phyloP scores from a whole-genome alignment of 1,140 invertebrate genomes.

The Mercenaria mercenaria region DNA sequence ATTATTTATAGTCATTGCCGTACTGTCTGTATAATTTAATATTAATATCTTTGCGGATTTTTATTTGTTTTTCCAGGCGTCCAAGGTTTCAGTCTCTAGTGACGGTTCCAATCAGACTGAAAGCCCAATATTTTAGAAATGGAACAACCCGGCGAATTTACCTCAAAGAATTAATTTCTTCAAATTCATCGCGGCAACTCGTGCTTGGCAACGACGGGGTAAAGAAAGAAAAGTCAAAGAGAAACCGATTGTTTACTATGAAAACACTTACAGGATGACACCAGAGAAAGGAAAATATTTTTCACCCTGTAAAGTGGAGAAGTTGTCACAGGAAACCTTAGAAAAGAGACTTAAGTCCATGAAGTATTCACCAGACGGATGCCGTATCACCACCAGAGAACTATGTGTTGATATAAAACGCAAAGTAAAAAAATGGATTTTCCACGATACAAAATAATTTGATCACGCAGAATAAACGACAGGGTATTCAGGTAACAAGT shows the following conservation, averaged over 20 bases:
- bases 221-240: neutral
- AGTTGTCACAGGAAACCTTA: slow-evolving; percentile 60
- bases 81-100: neutral
- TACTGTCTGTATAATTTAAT: too few species aligned
- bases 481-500: slow-evolving; percentile 74
- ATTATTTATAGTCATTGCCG: neutral
- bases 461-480: slow-evolving; percentile 75
- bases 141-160: neutral
- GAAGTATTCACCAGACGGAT: slow-evolving; percentile 61
- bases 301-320: slow-evolving; percentile 1
- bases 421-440: slow-evolving; percentile 74
- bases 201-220: slow-evolving; percentile 43
- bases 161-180: slow-evolving; percentile 57
- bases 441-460: slow-evolving; percentile 77
- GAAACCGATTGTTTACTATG: neutral
- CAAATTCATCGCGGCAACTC: slow-evolving; percentile 39
- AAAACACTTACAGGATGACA: slow-evolving; percentile 67
- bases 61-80: neutral
- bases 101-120: neutral
- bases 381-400: slow-evolving; percentile 27
- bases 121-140: neutral
- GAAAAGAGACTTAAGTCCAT: slow-evolving; percentile 44
- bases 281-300: slow-evolving; percentile 62
- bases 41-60: too few species aligned
- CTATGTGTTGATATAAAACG: slow-evolving; percentile 72